Percentiles rank a stretch among this genome's conserved stretches.
phyloP scores from a whole-genome alignment of 2,113 vertebrate genomes.

The Grus americana region DNA sequence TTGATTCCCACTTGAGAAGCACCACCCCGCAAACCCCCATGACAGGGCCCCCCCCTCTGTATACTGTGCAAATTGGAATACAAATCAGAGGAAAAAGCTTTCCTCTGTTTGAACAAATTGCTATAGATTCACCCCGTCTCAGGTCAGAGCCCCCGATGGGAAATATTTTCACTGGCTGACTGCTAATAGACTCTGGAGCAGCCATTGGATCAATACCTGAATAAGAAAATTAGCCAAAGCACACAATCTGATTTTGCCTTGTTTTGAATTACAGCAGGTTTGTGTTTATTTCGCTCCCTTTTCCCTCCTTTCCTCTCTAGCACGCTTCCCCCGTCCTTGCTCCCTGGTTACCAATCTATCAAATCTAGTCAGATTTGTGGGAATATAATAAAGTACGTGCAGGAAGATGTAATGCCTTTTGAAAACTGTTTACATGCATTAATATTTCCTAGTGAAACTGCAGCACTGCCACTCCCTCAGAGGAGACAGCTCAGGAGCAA shows the following conservation, averaged over 20 bases:
- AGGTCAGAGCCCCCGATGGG: conserved; percentile 80
- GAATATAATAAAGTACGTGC: conserved; percentile 64
- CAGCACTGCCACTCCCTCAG: conserved; percentile 8
- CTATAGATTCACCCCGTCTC: conserved; percentile 80
- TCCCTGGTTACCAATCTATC: conserved; percentile 63
- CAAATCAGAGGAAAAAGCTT: conserved; percentile 79
- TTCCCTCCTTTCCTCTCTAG: neutral
- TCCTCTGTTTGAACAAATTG: conserved; percentile 84
- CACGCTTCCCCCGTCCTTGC: neutral
- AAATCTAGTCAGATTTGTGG: conserved; percentile 65
- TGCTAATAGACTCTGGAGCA: conserved; percentile 84
- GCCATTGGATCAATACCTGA: conserved; percentile 75
- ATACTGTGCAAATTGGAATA: conserved; percentile 78
- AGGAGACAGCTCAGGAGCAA: neutral
- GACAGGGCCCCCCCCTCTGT: neutral
- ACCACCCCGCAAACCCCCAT: neutral
- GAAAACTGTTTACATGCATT: conserved; percentile 66
- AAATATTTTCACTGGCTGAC: conserved; percentile 84
- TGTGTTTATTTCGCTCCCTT: conserved; percentile 3
- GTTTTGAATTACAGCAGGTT: conserved; percentile 73
- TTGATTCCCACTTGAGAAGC: conserved; percentile 12
- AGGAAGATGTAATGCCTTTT: conserved; percentile 61
- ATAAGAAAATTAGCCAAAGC: conserved; percentile 82
- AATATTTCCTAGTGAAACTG: conserved; percentile 59
- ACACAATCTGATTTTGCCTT: conserved; percentile 72